Base-by-base conservation (phyloP, 2,888 invertebrate species). In the Leptinotarsa haldemani region DNA sequence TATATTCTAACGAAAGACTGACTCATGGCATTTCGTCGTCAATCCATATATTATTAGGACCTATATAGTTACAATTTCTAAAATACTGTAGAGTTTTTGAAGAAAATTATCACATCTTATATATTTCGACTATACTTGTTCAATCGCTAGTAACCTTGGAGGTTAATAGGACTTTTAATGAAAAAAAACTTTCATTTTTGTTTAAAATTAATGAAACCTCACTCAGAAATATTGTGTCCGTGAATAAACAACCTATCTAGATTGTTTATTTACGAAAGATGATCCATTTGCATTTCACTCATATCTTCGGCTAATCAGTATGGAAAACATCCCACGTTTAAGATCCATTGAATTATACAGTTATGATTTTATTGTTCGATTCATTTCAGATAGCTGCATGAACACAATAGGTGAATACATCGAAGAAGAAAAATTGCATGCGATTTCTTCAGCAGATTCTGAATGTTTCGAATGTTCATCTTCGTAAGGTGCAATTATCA, bases 231-330 rank as follows among this genome's bases (percentile, higher is more conserved):
- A 30, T 40, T 0, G 30, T 40, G 30, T 61, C 22, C 22, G 22
- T 56, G 4, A 56, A 61, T 40, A 7, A 61, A 61, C 30, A 25
- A 30, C 12, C 30, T 15, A 61, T 61, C 61, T 61, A 61, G 61
- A n/a, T 61, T 30, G 40, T 16, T n/a, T 13, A n/a, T 61, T 61
- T 61, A 20, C 30, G 70, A 70, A 65, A 70, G 65, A 52, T 53
- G 70, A 65, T 70, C 50, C 53, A 70, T 64, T 70, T 65, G 64
- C 65, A 65, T 70, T 70, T 70, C 70, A 70, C 70, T 50, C 30
- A 46, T 70, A 70, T 70, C 65, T 48, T 46, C 18, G 18, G 50
- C 4, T 30, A 65, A 65, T 65, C 65, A 53, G 30, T n/a, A 70
- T 40, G 64, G 46, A 70, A 65, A 70, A 52, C 52, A 53, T 70